These are phyloP conservation scores for Pinctada fucata DNA, from an alignment of 2,888 invertebrate genomes.

Conservation along the genomic window DNA sequence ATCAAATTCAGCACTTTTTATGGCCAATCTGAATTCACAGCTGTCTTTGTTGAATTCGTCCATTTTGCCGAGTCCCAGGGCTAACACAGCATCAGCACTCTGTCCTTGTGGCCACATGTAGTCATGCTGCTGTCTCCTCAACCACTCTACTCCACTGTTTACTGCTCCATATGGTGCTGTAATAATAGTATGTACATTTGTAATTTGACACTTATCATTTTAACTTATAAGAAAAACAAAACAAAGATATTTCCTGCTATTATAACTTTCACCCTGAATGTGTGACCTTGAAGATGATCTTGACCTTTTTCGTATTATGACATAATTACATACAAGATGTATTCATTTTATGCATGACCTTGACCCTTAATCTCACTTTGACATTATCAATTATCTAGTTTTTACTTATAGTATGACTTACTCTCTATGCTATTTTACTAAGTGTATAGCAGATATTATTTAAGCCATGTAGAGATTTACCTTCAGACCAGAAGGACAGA, in stretches of 20 bases:
- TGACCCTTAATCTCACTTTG: too few species aligned
- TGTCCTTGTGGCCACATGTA: background rate
- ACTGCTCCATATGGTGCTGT: background rate
- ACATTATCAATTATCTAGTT: too few species aligned
- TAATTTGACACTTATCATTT: background rate
- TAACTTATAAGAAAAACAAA: background rate
- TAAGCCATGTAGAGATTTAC: too few species aligned
- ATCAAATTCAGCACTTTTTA: slow-evolving; percentile 1
- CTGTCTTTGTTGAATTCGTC: background rate
- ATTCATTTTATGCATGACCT: too few species aligned
- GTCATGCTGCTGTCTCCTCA: background rate
- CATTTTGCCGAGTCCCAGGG: background rate
- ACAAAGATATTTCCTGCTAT: background rate
- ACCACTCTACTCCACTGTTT: background rate
- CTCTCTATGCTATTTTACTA: too few species aligned
- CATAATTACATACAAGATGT: too few species aligned
- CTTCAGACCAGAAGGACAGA: too few species aligned
- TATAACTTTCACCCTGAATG: background rate
- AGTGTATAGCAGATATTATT: too few species aligned
- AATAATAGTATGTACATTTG: background rate
- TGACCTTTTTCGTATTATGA: too few species aligned
- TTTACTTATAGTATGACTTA: too few species aligned
- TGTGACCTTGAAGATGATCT: too few species aligned
- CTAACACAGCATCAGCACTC: background rate
- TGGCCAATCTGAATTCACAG: background rate